These are phyloP conservation scores for Cerastis rubricosa DNA, from an alignment of 2,888 invertebrate species.

Conservation along the genomic window DNA sequence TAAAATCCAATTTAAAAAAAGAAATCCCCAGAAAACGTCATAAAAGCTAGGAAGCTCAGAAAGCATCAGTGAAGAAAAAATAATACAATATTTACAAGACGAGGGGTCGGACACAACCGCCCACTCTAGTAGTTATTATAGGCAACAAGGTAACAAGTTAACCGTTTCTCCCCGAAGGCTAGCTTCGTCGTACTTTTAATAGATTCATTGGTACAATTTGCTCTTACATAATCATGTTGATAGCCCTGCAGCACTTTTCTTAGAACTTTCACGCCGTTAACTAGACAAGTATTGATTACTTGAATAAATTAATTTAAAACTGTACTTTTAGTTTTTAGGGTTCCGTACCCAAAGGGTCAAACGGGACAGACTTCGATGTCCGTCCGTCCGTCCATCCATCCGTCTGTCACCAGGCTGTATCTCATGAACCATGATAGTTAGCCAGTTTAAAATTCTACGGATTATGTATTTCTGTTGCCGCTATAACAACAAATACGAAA, in stretches of 20 bases:
- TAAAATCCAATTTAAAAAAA: background rate
- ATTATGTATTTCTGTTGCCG: no score
- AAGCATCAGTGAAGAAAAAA: background rate
- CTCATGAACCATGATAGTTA: no score
- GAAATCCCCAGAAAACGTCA: background rate
- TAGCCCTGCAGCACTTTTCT: conserved; percentile 9
- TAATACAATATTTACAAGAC: background rate
- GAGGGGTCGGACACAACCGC: background rate
- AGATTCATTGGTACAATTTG: conserved; percentile 14
- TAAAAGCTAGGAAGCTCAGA: no score
- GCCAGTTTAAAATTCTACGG: no score
- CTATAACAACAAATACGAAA: no score
- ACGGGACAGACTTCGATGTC: no score
- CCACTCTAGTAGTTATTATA: background rate
- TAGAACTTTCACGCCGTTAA: conserved; percentile 8
- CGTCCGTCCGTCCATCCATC: no score
- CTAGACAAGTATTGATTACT: conserved; percentile 7
- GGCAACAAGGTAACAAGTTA: conserved; percentile 24
- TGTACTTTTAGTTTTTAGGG: background rate
- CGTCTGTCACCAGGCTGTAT: no score
- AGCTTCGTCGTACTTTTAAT: conserved; percentile 23
- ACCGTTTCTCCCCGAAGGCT: background rate
- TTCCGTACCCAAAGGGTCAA: no score
- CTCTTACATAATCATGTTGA: conserved; percentile 1
- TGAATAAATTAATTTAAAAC: background rate